phyloP scores from a whole-genome alignment of 2,888 invertebrate genomes.

The Dendrolimus pini region DNA sequence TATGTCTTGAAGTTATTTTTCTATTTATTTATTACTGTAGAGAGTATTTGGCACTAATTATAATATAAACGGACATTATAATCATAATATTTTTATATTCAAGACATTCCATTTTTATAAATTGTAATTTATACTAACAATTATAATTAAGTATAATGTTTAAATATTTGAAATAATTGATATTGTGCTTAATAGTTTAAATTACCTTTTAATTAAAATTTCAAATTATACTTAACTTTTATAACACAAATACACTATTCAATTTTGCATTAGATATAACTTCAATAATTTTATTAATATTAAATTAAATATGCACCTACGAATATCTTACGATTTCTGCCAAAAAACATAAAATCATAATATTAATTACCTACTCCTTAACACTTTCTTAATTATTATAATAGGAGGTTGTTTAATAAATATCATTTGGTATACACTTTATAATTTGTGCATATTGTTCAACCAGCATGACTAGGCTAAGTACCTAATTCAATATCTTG shows the following conservation, averaged over 20 bases:
- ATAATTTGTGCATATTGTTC: conserved; percentile 6
- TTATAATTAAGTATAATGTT: background rate
- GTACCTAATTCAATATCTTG: conserved; percentile 8
- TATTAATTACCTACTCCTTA: background rate
- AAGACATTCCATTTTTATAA: background rate
- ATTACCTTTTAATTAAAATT: background rate
- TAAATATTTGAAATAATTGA: background rate
- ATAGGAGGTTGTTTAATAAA: background rate
- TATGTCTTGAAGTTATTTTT: too few species aligned
- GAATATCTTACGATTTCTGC: background rate
- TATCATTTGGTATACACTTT: conserved; percentile 19
- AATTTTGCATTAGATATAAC: too few species aligned
- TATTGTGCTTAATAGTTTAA: background rate
- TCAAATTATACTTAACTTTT: background rate
- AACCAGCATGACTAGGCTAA: conserved; percentile 15
- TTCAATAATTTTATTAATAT: too few species aligned
- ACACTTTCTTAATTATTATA: background rate
- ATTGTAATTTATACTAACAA: background rate
- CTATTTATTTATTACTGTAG: too few species aligned
- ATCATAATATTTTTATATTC: conserved; percentile 12
- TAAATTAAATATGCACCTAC: too few species aligned
- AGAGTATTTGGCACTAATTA: too few species aligned
- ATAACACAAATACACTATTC: background rate
- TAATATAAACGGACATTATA: conserved; percentile 12
- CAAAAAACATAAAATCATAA: background rate